These are phyloP conservation scores for Dryoscopus gambensis DNA, from an alignment of 2,113 vertebrate genomes.

Conservation along the genomic window DNA sequence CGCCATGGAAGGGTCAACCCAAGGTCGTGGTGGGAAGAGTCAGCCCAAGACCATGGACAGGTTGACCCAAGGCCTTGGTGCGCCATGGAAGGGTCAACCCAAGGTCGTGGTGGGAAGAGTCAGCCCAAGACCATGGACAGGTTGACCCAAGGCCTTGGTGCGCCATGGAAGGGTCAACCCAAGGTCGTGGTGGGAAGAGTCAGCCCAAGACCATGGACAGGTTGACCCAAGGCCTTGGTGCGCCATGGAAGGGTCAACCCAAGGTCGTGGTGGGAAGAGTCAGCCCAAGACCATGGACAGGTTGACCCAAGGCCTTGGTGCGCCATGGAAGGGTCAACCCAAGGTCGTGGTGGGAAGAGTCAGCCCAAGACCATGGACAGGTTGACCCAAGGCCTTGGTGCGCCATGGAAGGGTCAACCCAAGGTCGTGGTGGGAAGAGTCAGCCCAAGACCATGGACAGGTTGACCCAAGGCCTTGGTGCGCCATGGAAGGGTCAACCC, in stretches of 20 bases:
- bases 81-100: neutral
- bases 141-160: neutral
- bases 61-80: too few relatives aligned
- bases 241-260: neutral
- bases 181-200: neutral
- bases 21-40: neutral
- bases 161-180: rapidly evolving
- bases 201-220: neutral
- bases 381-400: too few relatives aligned
- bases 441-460: too few relatives aligned
- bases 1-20: rapidly evolving
- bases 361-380: too few relatives aligned
- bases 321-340: neutral
- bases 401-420: too few relatives aligned
- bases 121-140: too few relatives aligned
- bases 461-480: neutral
- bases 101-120: rapidly evolving
- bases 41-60: neutral
- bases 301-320: neutral
- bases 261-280: rapidly evolving
- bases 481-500: too few relatives aligned
- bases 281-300: too few relatives aligned
- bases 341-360: rapidly evolving
- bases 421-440: neutral
- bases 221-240: too few relatives aligned